phyloP scores from a whole-genome alignment of 2,797 vertebrate genomes.

The Microtus californicus region DNA sequence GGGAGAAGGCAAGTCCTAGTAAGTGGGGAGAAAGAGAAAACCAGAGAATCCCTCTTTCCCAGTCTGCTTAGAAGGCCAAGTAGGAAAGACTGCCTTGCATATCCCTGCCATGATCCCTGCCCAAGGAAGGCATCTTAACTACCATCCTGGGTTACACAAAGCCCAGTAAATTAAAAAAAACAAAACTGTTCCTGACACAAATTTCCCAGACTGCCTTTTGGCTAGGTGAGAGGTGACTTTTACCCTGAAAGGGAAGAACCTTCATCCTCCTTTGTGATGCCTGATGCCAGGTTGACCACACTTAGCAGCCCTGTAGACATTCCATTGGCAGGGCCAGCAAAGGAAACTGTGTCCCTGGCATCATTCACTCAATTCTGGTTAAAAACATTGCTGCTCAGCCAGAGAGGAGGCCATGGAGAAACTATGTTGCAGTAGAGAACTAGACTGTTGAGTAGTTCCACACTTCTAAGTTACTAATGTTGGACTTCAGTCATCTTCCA shows the following conservation, averaged over 20 bases:
- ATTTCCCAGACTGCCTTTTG: slow-evolving; percentile 75
- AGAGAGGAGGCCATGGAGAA: slow-evolving; percentile 20
- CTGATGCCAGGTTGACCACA: slow-evolving; percentile 64
- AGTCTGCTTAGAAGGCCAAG: slow-evolving; percentile 76
- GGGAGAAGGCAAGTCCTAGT: slow-evolving; percentile 82
- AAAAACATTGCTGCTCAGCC: slow-evolving; percentile 49
- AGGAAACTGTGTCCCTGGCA: slow-evolving; percentile 40
- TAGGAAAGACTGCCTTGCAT: slow-evolving; percentile 74
- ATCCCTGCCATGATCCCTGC: slow-evolving; percentile 78
- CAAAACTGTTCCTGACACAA: slow-evolving; percentile 52
- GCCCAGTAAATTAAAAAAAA: slow-evolving; percentile 59
- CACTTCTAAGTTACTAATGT: background rate
- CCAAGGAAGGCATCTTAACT: slow-evolving; percentile 79
- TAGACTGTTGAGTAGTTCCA: slow-evolving; percentile 45
- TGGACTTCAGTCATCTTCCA: slow-evolving; percentile 44
- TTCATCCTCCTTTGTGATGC: slow-evolving; percentile 42
- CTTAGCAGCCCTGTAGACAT: background rate
- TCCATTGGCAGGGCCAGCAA: background rate
- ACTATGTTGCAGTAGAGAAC: slow-evolving; percentile 50
- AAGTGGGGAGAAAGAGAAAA: slow-evolving; percentile 46
- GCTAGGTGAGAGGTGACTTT: slow-evolving; percentile 71
- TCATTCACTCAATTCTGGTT: slow-evolving; percentile 65
- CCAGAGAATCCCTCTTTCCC: slow-evolving; percentile 68
- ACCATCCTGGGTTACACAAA: slow-evolving; percentile 67
- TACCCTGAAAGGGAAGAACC: slow-evolving; percentile 67